A percentile compares a stretch with the other conserved stretches of the same genome.
Conservation (phyloP, 2,888 invertebrate species). For the Mesochorus sp. region DNA sequence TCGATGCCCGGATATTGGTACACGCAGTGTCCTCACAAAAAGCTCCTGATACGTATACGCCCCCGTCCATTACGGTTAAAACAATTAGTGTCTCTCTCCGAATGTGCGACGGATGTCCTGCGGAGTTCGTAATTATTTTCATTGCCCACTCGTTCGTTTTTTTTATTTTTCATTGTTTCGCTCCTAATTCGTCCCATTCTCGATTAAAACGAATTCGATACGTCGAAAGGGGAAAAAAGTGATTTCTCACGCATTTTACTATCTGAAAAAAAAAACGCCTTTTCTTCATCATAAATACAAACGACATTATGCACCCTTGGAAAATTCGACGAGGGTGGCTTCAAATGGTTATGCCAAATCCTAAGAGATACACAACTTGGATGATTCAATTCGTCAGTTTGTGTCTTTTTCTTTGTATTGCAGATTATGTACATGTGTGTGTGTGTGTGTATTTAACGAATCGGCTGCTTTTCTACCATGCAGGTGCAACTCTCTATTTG, state of each 20-base stretch:
- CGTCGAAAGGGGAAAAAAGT: neutral
- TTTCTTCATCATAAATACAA: slow-evolving; percentile 20
- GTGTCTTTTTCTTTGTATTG: neutral
- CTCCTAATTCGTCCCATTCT: neutral
- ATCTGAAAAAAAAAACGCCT: slow-evolving; percentile 1
- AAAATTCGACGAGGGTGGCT: slow-evolving; percentile 30
- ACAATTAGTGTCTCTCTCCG: slow-evolving; percentile 72
- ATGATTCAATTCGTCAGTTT: neutral
- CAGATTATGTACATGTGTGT: neutral
- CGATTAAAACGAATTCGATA: neutral
- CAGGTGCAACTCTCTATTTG: slow-evolving; percentile 56
- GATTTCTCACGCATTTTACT: neutral
- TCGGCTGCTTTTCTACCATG: slow-evolving; percentile 22
- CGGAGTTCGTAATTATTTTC: slow-evolving; percentile 41
- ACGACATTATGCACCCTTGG: slow-evolving; percentile 15
- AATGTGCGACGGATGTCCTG: slow-evolving; percentile 43
- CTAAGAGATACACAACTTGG: neutral
- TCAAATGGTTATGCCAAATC: neutral
- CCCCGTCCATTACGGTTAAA: slow-evolving; percentile 69
- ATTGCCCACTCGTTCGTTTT: neutral
- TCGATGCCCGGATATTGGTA: slow-evolving; percentile 71
- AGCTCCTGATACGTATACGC: slow-evolving; percentile 63
- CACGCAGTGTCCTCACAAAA: slow-evolving; percentile 70
- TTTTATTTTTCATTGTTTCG: neutral
- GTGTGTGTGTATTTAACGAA: neutral